Base-by-base conservation (phyloP, 2,888 invertebrate genomes). In the Argyra leucocephala region DNA sequence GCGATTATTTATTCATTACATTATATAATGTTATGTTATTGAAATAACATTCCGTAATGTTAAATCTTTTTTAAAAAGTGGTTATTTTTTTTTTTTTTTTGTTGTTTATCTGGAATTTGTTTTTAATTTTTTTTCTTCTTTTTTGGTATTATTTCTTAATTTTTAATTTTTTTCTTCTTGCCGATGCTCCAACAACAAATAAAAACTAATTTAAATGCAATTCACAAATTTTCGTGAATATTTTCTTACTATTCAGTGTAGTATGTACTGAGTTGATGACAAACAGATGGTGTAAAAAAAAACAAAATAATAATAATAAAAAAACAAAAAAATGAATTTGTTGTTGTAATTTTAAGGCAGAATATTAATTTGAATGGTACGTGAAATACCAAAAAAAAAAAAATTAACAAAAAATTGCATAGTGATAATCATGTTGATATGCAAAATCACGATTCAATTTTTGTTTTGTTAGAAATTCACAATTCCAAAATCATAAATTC, bases 191-290 rank as follows among this genome's bases (percentile, higher is more conserved):
- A 31, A 31, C 26, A 26, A 26, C 4, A 26, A 37, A 37, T 3
- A 37, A 15, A 37, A 37, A 37, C 48, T 48, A 48, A 48, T 48
- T 48, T 48, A n/a, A 48, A 48, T 48, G 48, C 48, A 48, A 48
- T 48, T 48, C 48, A 48, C 48, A 48, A 12, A 48, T n/a, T 48
- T 48, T 48, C 5, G 4, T 12, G 48, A 48, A 18, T 18, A 18
- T 48, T 48, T 37, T 18, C 31, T 10, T 7, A 31, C 31, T 31
- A 31, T 31, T 5, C 31, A 5, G 10, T 7, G 10, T 31, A 7
- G 48, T 48, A 48, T 18, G 7, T 31, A 12, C 48, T 3, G 18
- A 10, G 12, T 18, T 18, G 1, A 48, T n/a, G n/a, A 48, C 48
- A 48, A 48, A 48, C 9, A 48, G 15, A 48, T 48, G 48, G 18